Conservation (phyloP, 1,140 invertebrate genomes). For the Drosophila cardini region DNA sequence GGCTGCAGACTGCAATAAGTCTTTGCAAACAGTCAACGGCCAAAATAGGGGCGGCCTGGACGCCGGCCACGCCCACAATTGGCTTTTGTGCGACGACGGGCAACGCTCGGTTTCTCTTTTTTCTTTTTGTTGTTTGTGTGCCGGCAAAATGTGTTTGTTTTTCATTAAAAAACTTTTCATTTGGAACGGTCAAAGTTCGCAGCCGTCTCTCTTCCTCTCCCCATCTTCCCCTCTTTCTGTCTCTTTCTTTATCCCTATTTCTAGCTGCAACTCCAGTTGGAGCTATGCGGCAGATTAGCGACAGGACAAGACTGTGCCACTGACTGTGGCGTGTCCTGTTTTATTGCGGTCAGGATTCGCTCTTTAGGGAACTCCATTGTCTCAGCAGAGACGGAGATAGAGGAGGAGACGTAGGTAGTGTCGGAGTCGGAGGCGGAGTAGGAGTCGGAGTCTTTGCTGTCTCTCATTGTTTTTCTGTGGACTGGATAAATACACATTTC, state of each 20-base stretch:
- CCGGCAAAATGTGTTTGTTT: constrained; percentile 74
- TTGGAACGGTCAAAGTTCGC: constrained; percentile 74
- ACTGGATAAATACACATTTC: constrained; percentile 73
- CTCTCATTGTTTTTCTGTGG: constrained; percentile 41
- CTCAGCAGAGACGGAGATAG: not conserved
- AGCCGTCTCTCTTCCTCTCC: constrained; percentile 26
- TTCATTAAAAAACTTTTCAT: constrained; percentile 79
- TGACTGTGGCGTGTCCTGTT: constrained; percentile 60
- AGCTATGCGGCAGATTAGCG: constrained; percentile 30
- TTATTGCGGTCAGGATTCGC: constrained; percentile 80
- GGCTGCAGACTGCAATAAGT: constrained; percentile 79
- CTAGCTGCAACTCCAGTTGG: constrained; percentile 11
- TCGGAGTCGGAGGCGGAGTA: not conserved
- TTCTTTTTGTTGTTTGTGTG: constrained; percentile 46
- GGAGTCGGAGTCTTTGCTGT: not conserved
- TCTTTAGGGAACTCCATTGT: constrained; percentile 46
- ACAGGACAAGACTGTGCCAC: constrained; percentile 11
- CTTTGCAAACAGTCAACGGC: constrained; percentile 70
- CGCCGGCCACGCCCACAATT: constrained; percentile 72
- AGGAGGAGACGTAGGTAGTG: not conserved
- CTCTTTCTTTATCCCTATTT: constrained; percentile 7
- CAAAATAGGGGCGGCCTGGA: constrained; percentile 2
- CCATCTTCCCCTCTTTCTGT: not conserved
- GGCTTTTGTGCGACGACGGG: constrained; percentile 66
- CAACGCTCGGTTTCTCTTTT: constrained; percentile 1